Evolutionary conservation across 64 coral and sea anemone genomes (phyloP), one percentile per base, ranked within the genome.

Genomic region (Montipora foliosa): DNA sequence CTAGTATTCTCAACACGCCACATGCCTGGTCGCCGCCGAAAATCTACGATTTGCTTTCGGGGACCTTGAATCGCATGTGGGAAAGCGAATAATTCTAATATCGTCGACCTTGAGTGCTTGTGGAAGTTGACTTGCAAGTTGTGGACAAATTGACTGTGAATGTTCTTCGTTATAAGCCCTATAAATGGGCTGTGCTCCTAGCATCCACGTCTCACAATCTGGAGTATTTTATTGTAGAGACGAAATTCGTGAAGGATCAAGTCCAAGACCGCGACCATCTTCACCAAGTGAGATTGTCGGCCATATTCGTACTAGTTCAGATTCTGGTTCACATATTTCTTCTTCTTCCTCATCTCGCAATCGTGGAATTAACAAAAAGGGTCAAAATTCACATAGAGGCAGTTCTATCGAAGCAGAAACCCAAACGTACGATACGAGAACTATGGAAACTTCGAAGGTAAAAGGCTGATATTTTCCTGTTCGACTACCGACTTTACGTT

Each of bases 101-200:
- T 86, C 82, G 64, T 50, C 46, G 76, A 49, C 47, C 46, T 72
- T 86, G 66, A 86, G 64, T 86, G 62, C 66, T 67, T 86, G 82
- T 86, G 82, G 82, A 86, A 86, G 82, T 86, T 86, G 44, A 37
- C 59, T 86, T 86, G 47, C 66, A 72, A 86, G 49, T 52, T 86
- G 82, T 46, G 44, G 45, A 21, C 62, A 71, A 69, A 60, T 88
- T 87, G 83, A 85, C 59, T 85, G 92, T 93, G 92, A 93, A 93
- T 93, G 92, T 79, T 85, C 60, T 57, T 78, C 85, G 60, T 93
- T 88, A 55, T 67, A 60, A 95, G 89, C 82, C 94, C 94, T 95
- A 86, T 86, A 86, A 76, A 99, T 99, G 98, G 98, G 98, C 95
- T 99, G 98, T 96, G 98, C 98, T 91, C 98, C 98, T 99, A 96